Percentiles rank a stretch among this genome's conserved stretches.
Conservation (phyloP, 2,113 vertebrate genomes). For the Limnothrissa miodon region DNA sequence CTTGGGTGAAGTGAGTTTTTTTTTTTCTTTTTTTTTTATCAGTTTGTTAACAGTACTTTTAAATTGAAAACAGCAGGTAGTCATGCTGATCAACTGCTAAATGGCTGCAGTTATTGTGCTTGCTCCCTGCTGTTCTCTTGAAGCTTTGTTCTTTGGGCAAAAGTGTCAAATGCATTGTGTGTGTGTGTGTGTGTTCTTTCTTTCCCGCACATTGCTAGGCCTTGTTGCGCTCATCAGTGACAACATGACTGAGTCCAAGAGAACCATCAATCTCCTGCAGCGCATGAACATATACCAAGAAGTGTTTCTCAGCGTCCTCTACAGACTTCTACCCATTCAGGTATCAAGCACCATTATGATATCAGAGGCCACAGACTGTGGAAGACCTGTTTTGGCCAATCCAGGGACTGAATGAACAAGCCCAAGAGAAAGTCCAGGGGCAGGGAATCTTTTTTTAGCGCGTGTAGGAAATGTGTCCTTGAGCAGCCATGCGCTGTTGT, state of each 20-base stretch:
- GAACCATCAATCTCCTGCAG: constrained; percentile 95
- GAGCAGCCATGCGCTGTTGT: constrained; percentile 14
- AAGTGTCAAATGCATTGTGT: not conserved
- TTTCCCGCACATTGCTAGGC: constrained; percentile 70
- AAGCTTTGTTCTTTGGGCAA: constrained; percentile 1
- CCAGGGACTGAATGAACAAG: not conserved
- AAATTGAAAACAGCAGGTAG: constrained; percentile 22
- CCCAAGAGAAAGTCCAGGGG: no score
- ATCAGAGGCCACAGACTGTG: not conserved
- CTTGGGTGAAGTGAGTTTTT: constrained; percentile 8
- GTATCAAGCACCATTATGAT: constrained; percentile 59
- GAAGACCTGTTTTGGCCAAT: not conserved
- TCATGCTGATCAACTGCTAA: constrained; percentile 23
- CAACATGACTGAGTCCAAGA: constrained; percentile 95
- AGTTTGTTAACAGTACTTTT: no score
- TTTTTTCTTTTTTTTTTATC: no score
- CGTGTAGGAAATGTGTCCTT: constrained; percentile 15
- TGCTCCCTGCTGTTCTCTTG: constrained; percentile 31
- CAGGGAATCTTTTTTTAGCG: not conserved
- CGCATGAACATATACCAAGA: constrained; percentile 99
- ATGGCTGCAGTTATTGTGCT: not conserved
- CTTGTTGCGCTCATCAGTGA: constrained; percentile 89
- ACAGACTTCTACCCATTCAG: constrained; percentile 87
- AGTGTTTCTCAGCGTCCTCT: constrained; percentile 89
- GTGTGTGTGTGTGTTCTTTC: constrained; percentile 4